Evolutionary conservation across 1,140 invertebrate genomes (phyloP), one percentile per base, ranked within the genome.

Genomic region (Mya arenaria): DNA sequence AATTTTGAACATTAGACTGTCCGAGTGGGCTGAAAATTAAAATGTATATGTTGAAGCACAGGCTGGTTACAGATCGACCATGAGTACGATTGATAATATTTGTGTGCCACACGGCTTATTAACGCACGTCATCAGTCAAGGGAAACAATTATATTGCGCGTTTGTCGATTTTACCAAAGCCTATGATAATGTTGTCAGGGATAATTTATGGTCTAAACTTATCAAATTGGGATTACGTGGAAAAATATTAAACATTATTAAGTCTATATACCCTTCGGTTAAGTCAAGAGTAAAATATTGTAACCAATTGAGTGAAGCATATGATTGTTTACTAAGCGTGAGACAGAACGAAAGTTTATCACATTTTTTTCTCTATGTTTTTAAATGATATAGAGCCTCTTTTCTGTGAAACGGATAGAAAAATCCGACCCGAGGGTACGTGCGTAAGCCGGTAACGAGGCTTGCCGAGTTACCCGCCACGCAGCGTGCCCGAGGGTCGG

Each of bases 261-360:
- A 52, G 23, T 63, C 39, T 69, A 77, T 75, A 60, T 73, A 82
- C n/a, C 19, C 73, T 34, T 37, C 48, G 15, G 37, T 74, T n/a
- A 82, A 66, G 65, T 52, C 69, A 8, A 63, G 56, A 30, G 34
- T 73, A 23, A 63, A 52, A 25, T 52, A 34, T 66, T 30, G 25
- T 17, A 72, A 78, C 66, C 23, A 6, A 55, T 30, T 58, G 36
- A 56, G 65, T 65, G 36, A 72, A 17, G 37, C 36, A 23, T 71
- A 55, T 37, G 1, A 41, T 4, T 83, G 68, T 73, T 39, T 41
- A 1, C 10, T 39, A 5, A 68, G 82, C 3, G 60, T 78, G 10
- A 41, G 82, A 32, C 73, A 84, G 39, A 34, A 52, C 10, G 80
- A 74, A n/a, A 65, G 60, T 68, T 36, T 82, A n/a, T 74, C 62